A percentile compares a stretch with the other conserved stretches of the same genome.
Conservation (phyloP, 2,888 invertebrate genomes). For the Cartodere bifasciata region DNA sequence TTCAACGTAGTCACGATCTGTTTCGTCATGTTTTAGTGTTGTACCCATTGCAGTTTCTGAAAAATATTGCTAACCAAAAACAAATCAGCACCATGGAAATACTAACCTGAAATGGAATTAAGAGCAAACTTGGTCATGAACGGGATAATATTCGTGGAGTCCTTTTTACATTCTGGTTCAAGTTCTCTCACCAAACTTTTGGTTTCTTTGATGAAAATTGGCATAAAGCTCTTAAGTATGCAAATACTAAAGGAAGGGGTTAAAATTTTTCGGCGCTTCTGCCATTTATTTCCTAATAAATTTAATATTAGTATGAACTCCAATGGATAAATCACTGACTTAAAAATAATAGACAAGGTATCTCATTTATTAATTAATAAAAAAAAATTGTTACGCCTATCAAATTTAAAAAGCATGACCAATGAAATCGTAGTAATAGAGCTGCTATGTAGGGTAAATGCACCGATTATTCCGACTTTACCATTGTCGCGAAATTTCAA, state of each 20-base stretch:
- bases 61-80: constrained; percentile 1
- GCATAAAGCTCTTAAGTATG: constrained; percentile 19
- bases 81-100: too few relatives aligned
- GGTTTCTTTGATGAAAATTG: constrained; percentile 19
- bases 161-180: constrained; percentile 5
- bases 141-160: constrained; percentile 8
- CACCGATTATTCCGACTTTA: too few relatives aligned
- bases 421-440: too few relatives aligned
- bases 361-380: too few relatives aligned
- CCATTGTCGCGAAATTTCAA: too few relatives aligned
- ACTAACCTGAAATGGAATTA: constrained; percentile 4
- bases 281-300: constrained; percentile 11
- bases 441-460: too few relatives aligned
- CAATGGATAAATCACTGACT: too few relatives aligned
- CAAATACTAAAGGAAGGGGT: constrained; percentile 23
- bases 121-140: constrained; percentile 11
- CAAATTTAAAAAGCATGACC: too few relatives aligned
- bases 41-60: constrained; percentile 15
- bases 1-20: constrained; percentile 15
- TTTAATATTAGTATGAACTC: too few relatives aligned
- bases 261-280: constrained; percentile 18
- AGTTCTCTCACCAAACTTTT: constrained; percentile 14
- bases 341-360: too few relatives aligned
- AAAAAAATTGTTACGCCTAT: too few relatives aligned
- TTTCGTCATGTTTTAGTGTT: constrained; percentile 15